Base-by-base conservation (phyloP, 2,888 invertebrate genomes). In the Congeria kusceri region DNA sequence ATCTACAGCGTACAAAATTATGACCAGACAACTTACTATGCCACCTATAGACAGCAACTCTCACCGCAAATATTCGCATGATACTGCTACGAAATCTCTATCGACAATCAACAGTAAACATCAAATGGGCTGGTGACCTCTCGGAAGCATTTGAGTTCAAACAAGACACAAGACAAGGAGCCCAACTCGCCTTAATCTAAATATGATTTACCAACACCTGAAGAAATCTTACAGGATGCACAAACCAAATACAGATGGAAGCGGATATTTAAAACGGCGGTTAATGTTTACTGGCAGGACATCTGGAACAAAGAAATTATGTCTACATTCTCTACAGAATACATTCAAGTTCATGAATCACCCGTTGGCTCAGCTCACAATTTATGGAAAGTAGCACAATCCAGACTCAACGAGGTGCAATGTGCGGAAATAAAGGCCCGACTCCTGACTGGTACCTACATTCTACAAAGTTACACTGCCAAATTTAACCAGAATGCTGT, bases 141-240 rank as follows among this genome's bases (percentile, higher is more conserved):
- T 56, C 66, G 1, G 20, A n/a, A 7, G 0, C 5, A 27, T 49
- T 65, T 23, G n/a, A 25, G 2, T 18, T 65, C 11, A 53, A 49
- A 29, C 65, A 65, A 53, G 64, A 47, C 29, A n/a, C 29, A 1
- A 49, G 20, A 28, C 65, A 65, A 53, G 53, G 65, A 18, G 53
- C 53, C 11, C 3, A 53, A n/a, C 29, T 53, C 4, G 47, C 65
- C 5, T 49, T 53, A n/a, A n/a, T n/a, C n/a, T 11, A 58, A 58
- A 58, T 29, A 28, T n/a, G 27, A 58, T 15, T 27, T 58, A n/a
- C 58, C 58, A 20, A 27, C 27, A 7, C 23, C 29, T 7, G n/a
- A 27, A 20, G 28, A 58, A 27, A 11, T 58, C 7, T n/a, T 27
- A n/a, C 1, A 27, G 27, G 29, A 23, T 11, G 23, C 25, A 25